Base-by-base conservation (phyloP, 1,140 invertebrate genomes). In the Pteromalus puparum region DNA sequence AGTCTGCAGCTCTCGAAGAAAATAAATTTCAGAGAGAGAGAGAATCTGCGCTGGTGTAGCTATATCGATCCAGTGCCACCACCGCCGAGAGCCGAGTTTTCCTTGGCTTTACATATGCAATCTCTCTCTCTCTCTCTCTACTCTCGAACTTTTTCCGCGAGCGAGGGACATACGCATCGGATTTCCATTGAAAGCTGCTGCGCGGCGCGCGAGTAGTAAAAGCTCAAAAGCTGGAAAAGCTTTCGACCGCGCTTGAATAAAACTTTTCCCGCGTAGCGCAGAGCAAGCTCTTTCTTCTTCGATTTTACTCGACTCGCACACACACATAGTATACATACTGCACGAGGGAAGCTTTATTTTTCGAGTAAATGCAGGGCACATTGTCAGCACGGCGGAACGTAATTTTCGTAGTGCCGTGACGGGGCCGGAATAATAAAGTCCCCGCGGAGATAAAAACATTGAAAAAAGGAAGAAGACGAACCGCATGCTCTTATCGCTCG, bases 151-250 rank as follows among this genome's bases (percentile, higher is more conserved):
- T 84, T 77, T 84, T 30, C 76, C 46, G 76, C 42, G 30, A 0
- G 61, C 38, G 67, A 76, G 73, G 79, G 79, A 85, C 83, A 85
- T 85, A 81, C 83, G 79, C 80, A 85, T 85, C 73, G 79, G 87
- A 89, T 88, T 88, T 88, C 84, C 88, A 88, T 88, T 83, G 85
- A 74, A 68, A 76, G 84, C 84, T 21, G 24, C n/a, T n/a, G 9
- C 28, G 53, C 85, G 80, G 53, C 85, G 80, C 65, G 81, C 76
- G 73, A 77, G 79, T 86, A 89, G 88, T 88, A 88, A 89, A 90
- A 90, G 89, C 88, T 90, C 84, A 86, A 88, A 89, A 90, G 89
- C 89, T 90, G 85, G 87, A 87, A 88, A 90, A 89, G 89, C 88
- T 88, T 89, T 90, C 85, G 88, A 74, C 86, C 76, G 85, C 65